Evolutionary conservation across 2,888 invertebrate genomes (phyloP).

Genomic region (Diarsia mendica): DNA sequence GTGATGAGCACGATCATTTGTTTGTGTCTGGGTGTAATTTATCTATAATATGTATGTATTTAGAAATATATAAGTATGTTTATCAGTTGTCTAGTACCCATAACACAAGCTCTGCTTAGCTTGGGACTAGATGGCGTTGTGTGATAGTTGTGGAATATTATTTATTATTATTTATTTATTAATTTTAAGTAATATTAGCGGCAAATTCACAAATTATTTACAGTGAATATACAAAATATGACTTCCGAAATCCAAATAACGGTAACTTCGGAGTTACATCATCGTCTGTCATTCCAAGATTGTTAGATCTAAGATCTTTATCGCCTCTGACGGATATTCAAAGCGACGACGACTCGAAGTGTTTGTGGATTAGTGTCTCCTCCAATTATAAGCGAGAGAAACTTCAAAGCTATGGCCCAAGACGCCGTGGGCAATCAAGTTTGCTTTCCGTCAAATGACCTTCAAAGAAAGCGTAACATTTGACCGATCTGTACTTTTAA

Average conservation of each 20-base stretch:
- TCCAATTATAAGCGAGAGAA: constrained; percentile 66
- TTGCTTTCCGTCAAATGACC: constrained; percentile 71
- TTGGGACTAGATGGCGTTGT: too few relatives aligned
- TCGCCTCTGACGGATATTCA: constrained; percentile 44
- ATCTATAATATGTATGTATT: too few relatives aligned
- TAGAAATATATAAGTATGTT: too few relatives aligned
- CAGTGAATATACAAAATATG: constrained; percentile 29
- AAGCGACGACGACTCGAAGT: constrained; percentile 26
- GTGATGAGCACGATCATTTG: too few relatives aligned
- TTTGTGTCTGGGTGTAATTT: too few relatives aligned
- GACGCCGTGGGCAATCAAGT: constrained; percentile 62
- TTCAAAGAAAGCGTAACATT: constrained; percentile 81
- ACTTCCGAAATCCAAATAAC: constrained; percentile 29
- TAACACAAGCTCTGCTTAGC: too few relatives aligned
- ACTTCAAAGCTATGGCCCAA: constrained; percentile 68
- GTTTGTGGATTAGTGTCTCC: constrained; percentile 50
- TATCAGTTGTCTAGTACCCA: too few relatives aligned
- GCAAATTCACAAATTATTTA: constrained; percentile 23
- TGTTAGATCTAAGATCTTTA: constrained; percentile 34
- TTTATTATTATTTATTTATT: too few relatives aligned
- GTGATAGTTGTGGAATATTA: too few relatives aligned
- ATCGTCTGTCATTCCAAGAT: constrained; percentile 10
- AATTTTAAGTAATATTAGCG: constrained; percentile 31
- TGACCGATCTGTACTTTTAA: constrained; percentile 63
- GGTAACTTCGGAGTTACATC: constrained; percentile 16